phyloP scores from a whole-genome alignment of 1,140 invertebrate genomes.

The Ips nitidus region DNA sequence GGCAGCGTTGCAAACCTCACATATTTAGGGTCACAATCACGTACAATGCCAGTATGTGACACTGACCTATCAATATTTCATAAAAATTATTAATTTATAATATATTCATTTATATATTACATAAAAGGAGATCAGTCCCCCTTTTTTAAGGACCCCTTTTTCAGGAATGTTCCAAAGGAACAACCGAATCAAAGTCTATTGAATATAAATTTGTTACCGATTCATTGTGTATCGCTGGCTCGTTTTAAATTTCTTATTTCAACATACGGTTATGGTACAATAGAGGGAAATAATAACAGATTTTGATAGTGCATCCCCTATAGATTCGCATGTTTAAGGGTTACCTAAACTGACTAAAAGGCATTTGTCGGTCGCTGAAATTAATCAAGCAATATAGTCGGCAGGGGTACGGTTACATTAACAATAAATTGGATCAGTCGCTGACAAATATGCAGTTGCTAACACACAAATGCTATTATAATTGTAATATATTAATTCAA shows the following conservation, averaged over 20 bases:
- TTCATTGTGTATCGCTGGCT: constrained; percentile 13
- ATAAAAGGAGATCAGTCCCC: constrained; percentile 6
- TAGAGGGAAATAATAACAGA: too few species aligned
- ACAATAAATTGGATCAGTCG: constrained; percentile 27
- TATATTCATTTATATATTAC: too few species aligned
- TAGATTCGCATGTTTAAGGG: too few species aligned
- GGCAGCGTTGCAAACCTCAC: too few species aligned
- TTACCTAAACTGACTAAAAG: too few species aligned
- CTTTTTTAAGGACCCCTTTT: constrained; percentile 10
- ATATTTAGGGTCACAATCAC: too few species aligned
- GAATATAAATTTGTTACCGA: constrained; percentile 29
- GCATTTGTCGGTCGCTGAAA: too few species aligned
- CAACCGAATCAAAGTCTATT: constrained; percentile 31
- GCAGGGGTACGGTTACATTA: constrained; percentile 12
- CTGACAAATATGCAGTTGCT: constrained; percentile 25
- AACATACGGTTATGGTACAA: too few species aligned
- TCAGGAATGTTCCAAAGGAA: constrained; percentile 11
- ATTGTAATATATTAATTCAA: constrained; percentile 34
- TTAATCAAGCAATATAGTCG: constrained; percentile 15
- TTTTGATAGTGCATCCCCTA: constrained; percentile 7
- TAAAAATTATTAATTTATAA: too few species aligned
- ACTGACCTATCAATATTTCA: constrained; percentile 27
- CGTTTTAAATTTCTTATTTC: constrained; percentile 17
- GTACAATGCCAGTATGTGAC: neutral
- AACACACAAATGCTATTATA: constrained; percentile 26